Conservation (phyloP, 1,140 invertebrate species). For the Drosophila pseudoobscura region DNA sequence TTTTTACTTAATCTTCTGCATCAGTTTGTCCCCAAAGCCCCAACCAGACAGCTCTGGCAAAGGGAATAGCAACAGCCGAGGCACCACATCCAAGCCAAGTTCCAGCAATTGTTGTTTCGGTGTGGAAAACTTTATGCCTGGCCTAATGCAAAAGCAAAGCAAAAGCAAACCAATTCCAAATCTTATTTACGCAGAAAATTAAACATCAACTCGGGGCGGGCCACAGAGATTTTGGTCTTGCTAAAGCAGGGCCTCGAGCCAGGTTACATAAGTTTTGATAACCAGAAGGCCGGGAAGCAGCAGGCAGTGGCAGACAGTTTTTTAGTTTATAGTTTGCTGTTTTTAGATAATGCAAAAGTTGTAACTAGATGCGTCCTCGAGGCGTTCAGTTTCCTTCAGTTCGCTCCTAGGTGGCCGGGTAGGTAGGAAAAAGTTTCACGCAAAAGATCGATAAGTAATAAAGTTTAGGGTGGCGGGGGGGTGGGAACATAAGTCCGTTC, state of each 20-base stretch:
- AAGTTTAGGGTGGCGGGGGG: constrained; percentile 11
- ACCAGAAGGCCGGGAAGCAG: constrained; percentile 1
- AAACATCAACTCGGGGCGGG: constrained; percentile 55
- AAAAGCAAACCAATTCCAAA: constrained; percentile 75
- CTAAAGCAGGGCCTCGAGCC: constrained; percentile 48
- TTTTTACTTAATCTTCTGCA: constrained; percentile 76
- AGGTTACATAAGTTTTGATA: constrained; percentile 70
- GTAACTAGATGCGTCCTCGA: constrained; percentile 72
- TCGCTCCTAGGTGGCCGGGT: background rate
- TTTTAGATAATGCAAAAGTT: constrained; percentile 79
- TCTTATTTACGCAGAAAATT: constrained; percentile 79
- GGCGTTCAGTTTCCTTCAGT: constrained; percentile 46
- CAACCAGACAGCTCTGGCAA: constrained; percentile 8
- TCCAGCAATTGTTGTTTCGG: constrained; percentile 43
- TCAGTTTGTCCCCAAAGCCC: constrained; percentile 74
- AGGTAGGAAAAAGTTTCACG: constrained; percentile 15
- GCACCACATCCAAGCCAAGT: constrained; percentile 11
- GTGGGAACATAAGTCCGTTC: constrained; percentile 7
- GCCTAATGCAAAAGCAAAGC: constrained; percentile 68
- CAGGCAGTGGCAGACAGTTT: constrained; percentile 1
- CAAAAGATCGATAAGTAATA: constrained; percentile 42
- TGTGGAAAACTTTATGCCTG: constrained; percentile 56
- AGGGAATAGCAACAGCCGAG: background rate
- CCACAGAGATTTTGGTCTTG: constrained; percentile 47
- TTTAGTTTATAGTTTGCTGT: constrained; percentile 79